Evolutionary conservation across 2,113 vertebrate species (phyloP), one percentile per base, ranked within the genome.

Genomic region (Mus pahari): DNA sequence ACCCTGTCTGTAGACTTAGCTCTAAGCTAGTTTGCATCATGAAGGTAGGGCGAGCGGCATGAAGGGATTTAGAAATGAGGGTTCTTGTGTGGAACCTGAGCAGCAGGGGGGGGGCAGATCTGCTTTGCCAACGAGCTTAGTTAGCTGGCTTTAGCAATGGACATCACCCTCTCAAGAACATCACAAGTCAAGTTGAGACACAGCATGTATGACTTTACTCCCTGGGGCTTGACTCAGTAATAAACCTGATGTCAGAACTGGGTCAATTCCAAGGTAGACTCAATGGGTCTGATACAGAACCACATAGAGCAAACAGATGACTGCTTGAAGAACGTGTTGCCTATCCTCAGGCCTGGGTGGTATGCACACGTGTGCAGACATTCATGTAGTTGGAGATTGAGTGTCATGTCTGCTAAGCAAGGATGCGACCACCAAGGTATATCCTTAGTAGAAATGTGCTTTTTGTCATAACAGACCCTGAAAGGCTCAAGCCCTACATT

Each of bases 121-220:
- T 53, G 53, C 14, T 7, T 73, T 6, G 2, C 2, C 17, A 22
- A 16, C 5, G 39, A 33, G 45, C 42, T 66, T 66, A 6, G 0
- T 66, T 66, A 6, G 0, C 2, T 26, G 75, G 28, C 17, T 53
- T 39, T 42, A 55, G 5, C 70, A 7, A 13, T 3, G 39, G 60
- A 28, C 22, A n/a, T 81, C 14, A 26, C 5, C 28, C 26, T 64
- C 48, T 28, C 2, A 45, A 8, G 33, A 28, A 13, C 14, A 17
- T 28, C 31, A 2, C 5, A 0, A 0, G 1, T 12, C 11, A 16
- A 10, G 45, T 7, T 3, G 70, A 28, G 7, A 24, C 22, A 7
- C 8, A 20, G 4, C 0, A 13, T 2, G 36, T 0, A 0, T 36
- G 17, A 8, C 20, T 7, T 2, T n/a, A 28, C 31, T 31, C 33